These are phyloP conservation scores for Cremastinae sp. DNA, from an alignment of 2,888 invertebrate species.

Conservation along the genomic window DNA sequence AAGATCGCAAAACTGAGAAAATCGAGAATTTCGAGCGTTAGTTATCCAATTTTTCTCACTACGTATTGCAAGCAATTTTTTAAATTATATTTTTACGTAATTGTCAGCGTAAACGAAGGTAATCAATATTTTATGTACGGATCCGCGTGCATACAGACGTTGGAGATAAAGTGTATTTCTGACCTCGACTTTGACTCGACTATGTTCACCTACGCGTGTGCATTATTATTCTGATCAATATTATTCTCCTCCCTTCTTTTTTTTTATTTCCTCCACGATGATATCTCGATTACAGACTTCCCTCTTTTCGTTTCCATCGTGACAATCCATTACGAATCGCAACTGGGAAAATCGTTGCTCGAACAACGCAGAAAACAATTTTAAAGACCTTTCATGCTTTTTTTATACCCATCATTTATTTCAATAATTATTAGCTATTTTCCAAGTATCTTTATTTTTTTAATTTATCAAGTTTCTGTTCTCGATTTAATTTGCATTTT, in stretches of 20 bases:
- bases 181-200: slow-evolving; percentile 62
- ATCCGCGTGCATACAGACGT: slow-evolving; percentile 20
- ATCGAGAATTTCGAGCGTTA: neutral
- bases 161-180: slow-evolving; percentile 40
- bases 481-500: slow-evolving; percentile 18
- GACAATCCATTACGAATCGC: slow-evolving; percentile 23
- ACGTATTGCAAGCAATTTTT: neutral
- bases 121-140: slow-evolving; percentile 39
- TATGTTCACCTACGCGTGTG: slow-evolving; percentile 49
- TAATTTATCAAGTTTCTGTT: neutral
- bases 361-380: neutral
- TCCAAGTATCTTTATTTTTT: neutral
- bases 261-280: slow-evolving; percentile 29
- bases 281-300: slow-evolving; percentile 47
- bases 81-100: slow-evolving; percentile 10
- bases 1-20: slow-evolving; percentile 2
- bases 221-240: slow-evolving; percentile 52
- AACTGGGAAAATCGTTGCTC: neutral
- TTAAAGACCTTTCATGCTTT: neutral
- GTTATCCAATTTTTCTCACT: neutral
- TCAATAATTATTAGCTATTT: neutral
- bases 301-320: slow-evolving; percentile 17
- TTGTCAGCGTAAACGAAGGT: neutral
- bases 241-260: slow-evolving; percentile 46
- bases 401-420: neutral